Evolutionary conservation across 2,888 invertebrate species (phyloP).

Genomic region (Cheilosia impressa): DNA sequence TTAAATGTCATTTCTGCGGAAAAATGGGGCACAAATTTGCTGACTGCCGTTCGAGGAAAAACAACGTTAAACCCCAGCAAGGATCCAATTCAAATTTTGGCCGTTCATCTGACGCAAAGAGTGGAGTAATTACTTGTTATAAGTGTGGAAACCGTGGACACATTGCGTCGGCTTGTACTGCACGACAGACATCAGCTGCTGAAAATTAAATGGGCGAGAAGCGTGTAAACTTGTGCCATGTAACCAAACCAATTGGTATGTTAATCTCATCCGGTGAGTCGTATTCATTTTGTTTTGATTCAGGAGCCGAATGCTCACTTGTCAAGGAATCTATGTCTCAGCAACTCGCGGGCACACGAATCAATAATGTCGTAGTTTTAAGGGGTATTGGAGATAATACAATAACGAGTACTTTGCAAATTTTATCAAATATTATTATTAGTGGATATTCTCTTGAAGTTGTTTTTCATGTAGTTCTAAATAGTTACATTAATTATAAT

Average conservation of each 20-base stretch:
- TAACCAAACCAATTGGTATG: conserved; percentile 55
- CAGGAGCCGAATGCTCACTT: conserved; percentile 49
- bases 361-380: conserved; percentile 57
- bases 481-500: conserved; percentile 29
- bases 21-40: conserved; percentile 60
- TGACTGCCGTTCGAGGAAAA: conserved; percentile 40
- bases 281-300: conserved; percentile 59
- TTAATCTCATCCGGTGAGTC: conserved; percentile 51
- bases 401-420: conserved; percentile 40
- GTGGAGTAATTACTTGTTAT: conserved; percentile 47
- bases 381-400: conserved; percentile 50
- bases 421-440: conserved; percentile 33
- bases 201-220: conserved; percentile 46
- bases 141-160: conserved; percentile 56
- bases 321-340: conserved; percentile 61
- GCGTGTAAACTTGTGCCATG: conserved; percentile 60
- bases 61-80: conserved; percentile 17
- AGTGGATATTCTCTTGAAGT: conserved; percentile 43
- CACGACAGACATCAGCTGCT: conserved; percentile 31
- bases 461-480: conserved; percentile 37
- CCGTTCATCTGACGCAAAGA: too few relatives aligned
- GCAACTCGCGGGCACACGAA: conserved; percentile 51
- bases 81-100: neutral
- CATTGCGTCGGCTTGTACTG: conserved; percentile 41
- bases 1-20: conserved; percentile 67